Evolutionary conservation across 2,888 invertebrate genomes (phyloP).

Genomic region (Lysandra coridon): DNA sequence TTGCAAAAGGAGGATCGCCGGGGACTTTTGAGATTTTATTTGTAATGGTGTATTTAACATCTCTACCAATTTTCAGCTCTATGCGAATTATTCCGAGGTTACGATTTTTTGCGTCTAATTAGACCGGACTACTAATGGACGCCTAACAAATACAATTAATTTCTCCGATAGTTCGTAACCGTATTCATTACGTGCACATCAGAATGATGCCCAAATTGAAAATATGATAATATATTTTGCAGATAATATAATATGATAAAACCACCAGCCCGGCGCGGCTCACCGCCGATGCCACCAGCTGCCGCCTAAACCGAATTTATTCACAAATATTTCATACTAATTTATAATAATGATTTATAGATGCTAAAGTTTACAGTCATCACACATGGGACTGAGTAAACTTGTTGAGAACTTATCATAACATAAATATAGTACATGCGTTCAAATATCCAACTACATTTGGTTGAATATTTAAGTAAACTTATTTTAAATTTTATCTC

Average conservation of each 20-base stretch:
- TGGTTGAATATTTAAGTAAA: no score
- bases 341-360: slow-evolving; percentile 12
- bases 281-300: not conserved
- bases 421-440: no score
- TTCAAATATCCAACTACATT: no score
- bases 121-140: no score
- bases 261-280: not conserved
- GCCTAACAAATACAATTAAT: not conserved
- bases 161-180: not conserved
- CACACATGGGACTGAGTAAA: not conserved
- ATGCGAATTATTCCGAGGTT: no score
- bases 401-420: not conserved
- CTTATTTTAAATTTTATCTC: no score
- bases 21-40: no score
- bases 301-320: slow-evolving; percentile 17
- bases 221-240: not conserved
- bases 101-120: no score
- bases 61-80: no score
- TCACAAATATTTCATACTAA: slow-evolving; percentile 8
- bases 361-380: not conserved
- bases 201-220: not conserved
- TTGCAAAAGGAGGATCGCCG: no score
- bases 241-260: slow-evolving; percentile 8
- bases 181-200: not conserved
- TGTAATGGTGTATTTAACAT: no score